A percentile compares a stretch with the other conserved stretches of the same genome.
Evolutionary conservation across 1,140 invertebrate genomes (phyloP).

Genomic region (Psilanteris sp.): DNA sequence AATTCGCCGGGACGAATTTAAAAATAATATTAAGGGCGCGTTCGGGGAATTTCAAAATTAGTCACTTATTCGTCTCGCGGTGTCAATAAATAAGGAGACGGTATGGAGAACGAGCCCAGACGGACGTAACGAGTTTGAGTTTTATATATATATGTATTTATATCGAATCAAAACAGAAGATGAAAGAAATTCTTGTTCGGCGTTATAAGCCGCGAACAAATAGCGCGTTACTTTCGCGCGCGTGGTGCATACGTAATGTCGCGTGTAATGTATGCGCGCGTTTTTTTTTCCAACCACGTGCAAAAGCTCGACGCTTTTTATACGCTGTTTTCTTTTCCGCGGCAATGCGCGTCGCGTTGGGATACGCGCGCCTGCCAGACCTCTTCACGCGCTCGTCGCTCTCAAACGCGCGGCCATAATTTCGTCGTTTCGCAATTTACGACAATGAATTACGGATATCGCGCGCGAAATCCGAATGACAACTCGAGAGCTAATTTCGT

Average conservation of each 20-base stretch:
- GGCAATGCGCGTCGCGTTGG: slow-evolving; percentile 38
- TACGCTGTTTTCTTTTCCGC: slow-evolving; percentile 20
- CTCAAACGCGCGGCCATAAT: slow-evolving; percentile 25
- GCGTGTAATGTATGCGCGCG: slow-evolving; percentile 25
- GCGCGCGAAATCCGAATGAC: too few species aligned
- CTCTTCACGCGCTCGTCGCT: slow-evolving; percentile 30
- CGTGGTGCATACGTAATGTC: slow-evolving; percentile 24
- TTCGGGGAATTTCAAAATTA: slow-evolving; percentile 10
- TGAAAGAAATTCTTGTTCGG: slow-evolving; percentile 52
- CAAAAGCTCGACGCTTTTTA: slow-evolving; percentile 6
- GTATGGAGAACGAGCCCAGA: slow-evolving; percentile 8
- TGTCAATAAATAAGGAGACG: slow-evolving; percentile 41
- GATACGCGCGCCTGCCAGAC: slow-evolving; percentile 31
- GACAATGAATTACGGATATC: too few species aligned
- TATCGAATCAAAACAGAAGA: slow-evolving; percentile 51
- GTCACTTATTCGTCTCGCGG: slow-evolving; percentile 23
- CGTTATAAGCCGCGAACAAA: slow-evolving; percentile 19
- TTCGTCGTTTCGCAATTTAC: slow-evolving; percentile 1
- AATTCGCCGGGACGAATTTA: too few species aligned
- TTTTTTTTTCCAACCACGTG: slow-evolving; percentile 33
- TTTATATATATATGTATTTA: too few species aligned
- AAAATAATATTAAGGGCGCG: slow-evolving; percentile 20
- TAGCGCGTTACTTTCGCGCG: slow-evolving; percentile 23
- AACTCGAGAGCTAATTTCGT: too few species aligned
- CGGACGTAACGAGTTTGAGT: slow-evolving; percentile 17